Conservation (phyloP, 2,888 invertebrate species). For the Balanococcus diminutus region DNA sequence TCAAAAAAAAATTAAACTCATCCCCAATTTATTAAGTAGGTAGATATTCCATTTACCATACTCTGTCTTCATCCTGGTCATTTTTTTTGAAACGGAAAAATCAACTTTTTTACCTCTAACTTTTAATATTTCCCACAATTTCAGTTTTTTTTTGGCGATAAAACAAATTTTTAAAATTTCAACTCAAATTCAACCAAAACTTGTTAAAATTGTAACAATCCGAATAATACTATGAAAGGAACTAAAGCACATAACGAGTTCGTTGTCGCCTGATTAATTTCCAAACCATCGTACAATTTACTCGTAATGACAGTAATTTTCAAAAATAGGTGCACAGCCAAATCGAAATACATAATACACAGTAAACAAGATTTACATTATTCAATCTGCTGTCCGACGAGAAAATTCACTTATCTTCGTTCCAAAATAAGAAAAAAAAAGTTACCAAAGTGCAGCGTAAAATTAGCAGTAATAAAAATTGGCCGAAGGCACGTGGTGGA, state of each 20-base stretch:
- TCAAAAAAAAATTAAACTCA: too few relatives aligned
- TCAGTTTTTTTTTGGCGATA: too few relatives aligned
- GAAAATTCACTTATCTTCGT: neutral
- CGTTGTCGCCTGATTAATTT: neutral
- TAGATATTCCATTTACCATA: too few relatives aligned
- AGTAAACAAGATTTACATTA: neutral
- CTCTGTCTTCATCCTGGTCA: too few relatives aligned
- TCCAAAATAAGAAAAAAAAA: neutral
- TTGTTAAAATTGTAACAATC: too few relatives aligned
- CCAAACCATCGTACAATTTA: neutral
- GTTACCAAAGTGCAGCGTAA: neutral
- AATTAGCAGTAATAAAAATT: neutral
- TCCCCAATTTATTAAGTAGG: too few relatives aligned
- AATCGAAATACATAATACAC: neutral
- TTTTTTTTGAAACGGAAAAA: too few relatives aligned
- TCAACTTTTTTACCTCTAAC: too few relatives aligned
- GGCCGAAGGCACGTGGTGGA: slow-evolving; percentile 15
- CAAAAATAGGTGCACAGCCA: neutral
- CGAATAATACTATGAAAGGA: too few relatives aligned
- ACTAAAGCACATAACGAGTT: neutral
- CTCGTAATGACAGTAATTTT: slow-evolving; percentile 1
- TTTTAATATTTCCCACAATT: too few relatives aligned
- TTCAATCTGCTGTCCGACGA: neutral
- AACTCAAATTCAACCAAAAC: too few relatives aligned
- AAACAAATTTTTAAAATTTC: too few relatives aligned